Evolutionary conservation across 1,140 invertebrate genomes (phyloP), one percentile per base, ranked within the genome.

Genomic region (Archegozetes longisetosus): DNA sequence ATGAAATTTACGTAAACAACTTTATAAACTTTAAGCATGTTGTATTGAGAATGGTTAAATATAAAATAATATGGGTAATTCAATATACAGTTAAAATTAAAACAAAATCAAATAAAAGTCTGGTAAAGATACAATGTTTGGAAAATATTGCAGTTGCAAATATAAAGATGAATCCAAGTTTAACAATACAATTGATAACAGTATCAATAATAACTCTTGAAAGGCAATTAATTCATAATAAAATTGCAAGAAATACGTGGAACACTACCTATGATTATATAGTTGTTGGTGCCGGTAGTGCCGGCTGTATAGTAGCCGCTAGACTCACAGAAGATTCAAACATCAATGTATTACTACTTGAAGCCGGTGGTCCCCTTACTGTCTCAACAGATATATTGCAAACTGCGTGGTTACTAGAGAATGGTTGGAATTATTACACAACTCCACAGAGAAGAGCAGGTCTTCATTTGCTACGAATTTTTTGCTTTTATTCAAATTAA

Each of bases 401-500:
- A 20, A 72, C 84, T 23, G 83, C 32, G 84, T 59, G 80, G 86
- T 29, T 23, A 4, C 25, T 24, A 4, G 54, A 55, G 25, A 28
- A 28, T 48, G 88, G 93, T 73, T 95, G 88, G 85, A 75, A 79
- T 9, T 92, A 84, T 68, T 75, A 77, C 48, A 93, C 88, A 0
- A 85, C 86, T 66, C 84, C 86, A 0, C 88, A 94, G 23, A 25
- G 14, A 13, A 58, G 32, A 3, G 59, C 59, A 17, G 52, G 27
- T 47, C 3, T n/a, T 20, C 24, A 28, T 26, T 12, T 2, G n/a
- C 24, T 47, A n/a, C n/a, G n/a, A n/a, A n/a, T n/a, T n/a, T n/a
- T n/a, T n/a, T n/a, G n/a, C n/a, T n/a, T n/a, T n/a, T n/a, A n/a
- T n/a, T n/a, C n/a, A n/a, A n/a, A n/a, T n/a, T n/a, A n/a, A n/a